A percentile compares a stretch with the other conserved stretches of the same genome.
Evolutionary conservation across 2,113 vertebrate species (phyloP).

Genomic region (Dromaius novaehollandiae): DNA sequence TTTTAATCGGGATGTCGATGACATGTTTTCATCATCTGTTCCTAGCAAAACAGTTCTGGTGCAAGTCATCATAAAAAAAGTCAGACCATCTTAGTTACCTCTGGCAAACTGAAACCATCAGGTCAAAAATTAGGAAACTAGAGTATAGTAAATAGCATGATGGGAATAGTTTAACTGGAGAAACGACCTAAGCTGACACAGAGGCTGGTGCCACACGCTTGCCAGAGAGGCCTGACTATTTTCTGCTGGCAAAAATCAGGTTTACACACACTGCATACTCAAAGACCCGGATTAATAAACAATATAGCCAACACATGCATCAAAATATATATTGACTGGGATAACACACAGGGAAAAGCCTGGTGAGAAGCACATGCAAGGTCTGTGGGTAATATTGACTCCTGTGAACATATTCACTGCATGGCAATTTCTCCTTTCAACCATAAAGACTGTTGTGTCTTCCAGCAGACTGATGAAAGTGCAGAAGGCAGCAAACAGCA

Average conservation of each 20-base stretch:
- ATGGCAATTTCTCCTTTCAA: background rate
- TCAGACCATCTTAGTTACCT: background rate
- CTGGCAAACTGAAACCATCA: background rate
- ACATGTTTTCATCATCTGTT: background rate
- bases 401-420: fast-evolving
- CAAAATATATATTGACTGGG: background rate
- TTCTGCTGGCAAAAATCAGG: background rate
- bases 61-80: background rate
- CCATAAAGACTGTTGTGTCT: background rate
- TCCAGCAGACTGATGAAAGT: background rate
- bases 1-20: constrained; percentile 46
- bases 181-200: background rate
- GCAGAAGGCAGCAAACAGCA: background rate
- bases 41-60: background rate
- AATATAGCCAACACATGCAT: background rate
- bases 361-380: background rate
- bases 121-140: background rate
- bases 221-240: background rate
- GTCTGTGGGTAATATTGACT: background rate
- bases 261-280: fast-evolving
- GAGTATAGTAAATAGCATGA: background rate
- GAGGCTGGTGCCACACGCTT: background rate
- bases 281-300: background rate
- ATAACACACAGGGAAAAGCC: background rate
- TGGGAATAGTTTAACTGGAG: background rate